Evolutionary conservation across 2,888 invertebrate species (phyloP).

Genomic region (Phorcus lineatus): DNA sequence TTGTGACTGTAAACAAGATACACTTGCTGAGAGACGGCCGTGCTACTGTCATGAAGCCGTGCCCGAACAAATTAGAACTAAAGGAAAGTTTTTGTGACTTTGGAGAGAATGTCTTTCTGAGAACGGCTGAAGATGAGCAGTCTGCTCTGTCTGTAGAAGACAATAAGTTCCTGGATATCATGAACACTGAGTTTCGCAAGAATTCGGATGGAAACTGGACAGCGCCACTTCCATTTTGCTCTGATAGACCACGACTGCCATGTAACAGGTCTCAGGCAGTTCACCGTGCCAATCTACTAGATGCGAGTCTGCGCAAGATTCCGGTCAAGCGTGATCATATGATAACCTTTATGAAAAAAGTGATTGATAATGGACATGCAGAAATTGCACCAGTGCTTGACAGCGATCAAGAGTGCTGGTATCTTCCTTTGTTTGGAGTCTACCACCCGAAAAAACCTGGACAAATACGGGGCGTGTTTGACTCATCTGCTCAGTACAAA

Average conservation of each 20-base stretch:
- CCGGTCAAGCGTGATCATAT: constrained; percentile 23
- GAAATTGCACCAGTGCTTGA: constrained; percentile 37
- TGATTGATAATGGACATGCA: constrained; percentile 35
- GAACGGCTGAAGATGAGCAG: constrained; percentile 32
- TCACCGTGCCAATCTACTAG: constrained; percentile 26
- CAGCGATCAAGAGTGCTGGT: constrained; percentile 32
- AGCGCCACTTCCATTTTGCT: constrained; percentile 34
- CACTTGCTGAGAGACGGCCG: constrained; percentile 9
- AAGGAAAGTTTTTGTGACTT: background rate
- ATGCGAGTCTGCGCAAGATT: constrained; percentile 22
- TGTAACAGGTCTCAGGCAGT: constrained; percentile 35
- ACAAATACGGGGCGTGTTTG: constrained; percentile 36
- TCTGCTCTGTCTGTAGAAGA: constrained; percentile 35
- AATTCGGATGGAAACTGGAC: constrained; percentile 39
- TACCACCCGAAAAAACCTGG: constrained; percentile 41
- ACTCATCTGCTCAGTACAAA: constrained; percentile 36
- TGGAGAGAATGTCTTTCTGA: constrained; percentile 17
- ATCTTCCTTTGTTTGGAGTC: constrained; percentile 40
- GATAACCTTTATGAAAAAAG: constrained; percentile 30
- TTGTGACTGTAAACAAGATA: constrained; percentile 25
- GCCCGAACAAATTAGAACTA: constrained; percentile 24
- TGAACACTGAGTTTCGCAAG: too few species aligned
- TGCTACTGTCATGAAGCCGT: constrained; percentile 1
- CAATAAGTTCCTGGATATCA: too few species aligned
- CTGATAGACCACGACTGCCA: constrained; percentile 18